Percentiles rank a stretch among this genome's conserved stretches.
Evolutionary conservation across 2,888 invertebrate species (phyloP).

Genomic region (Dasysyrphus albostriatus): DNA sequence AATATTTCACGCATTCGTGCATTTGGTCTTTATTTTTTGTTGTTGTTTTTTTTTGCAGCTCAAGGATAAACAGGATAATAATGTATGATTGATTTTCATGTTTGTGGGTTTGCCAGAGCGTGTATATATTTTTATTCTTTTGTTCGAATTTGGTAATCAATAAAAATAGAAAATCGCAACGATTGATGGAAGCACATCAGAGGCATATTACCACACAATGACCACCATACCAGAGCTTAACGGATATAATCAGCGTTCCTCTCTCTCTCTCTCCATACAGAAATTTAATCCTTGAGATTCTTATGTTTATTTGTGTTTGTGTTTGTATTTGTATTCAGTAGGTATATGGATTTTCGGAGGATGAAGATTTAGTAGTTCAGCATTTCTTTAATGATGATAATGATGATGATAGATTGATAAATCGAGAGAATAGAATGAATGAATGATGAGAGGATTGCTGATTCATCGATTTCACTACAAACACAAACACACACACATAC

Average conservation of each 20-base stretch:
- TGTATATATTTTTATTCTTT: neutral
- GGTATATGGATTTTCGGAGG: neutral
- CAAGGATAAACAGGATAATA: constrained; percentile 34
- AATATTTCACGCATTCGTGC: constrained; percentile 64
- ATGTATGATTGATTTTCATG: constrained; percentile 36
- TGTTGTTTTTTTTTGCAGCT: neutral
- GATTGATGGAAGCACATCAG: constrained; percentile 38
- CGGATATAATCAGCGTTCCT: constrained; percentile 29
- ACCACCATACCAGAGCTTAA: constrained; percentile 51
- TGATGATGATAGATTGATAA: constrained; percentile 74
- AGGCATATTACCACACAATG: constrained; percentile 59
- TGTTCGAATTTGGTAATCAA: constrained; percentile 57
- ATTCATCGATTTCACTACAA: constrained; percentile 70
- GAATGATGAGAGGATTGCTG: constrained; percentile 71
- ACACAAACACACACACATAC: constrained; percentile 8
- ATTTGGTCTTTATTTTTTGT: constrained; percentile 23
- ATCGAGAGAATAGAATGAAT: constrained; percentile 57
- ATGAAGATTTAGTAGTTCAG: constrained; percentile 42
- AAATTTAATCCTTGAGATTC: constrained; percentile 62
- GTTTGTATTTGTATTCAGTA: neutral
- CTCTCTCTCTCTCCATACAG: neutral
- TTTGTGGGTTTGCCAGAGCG: constrained; percentile 31
- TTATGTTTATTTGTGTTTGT: constrained; percentile 14
- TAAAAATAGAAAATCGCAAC: constrained; percentile 51
- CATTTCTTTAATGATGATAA: constrained; percentile 58